A percentile compares a stretch with the other conserved stretches of the same genome.
Evolutionary conservation across 2,113 vertebrate genomes (phyloP).

Genomic region (Chaetodon trifascialis): DNA sequence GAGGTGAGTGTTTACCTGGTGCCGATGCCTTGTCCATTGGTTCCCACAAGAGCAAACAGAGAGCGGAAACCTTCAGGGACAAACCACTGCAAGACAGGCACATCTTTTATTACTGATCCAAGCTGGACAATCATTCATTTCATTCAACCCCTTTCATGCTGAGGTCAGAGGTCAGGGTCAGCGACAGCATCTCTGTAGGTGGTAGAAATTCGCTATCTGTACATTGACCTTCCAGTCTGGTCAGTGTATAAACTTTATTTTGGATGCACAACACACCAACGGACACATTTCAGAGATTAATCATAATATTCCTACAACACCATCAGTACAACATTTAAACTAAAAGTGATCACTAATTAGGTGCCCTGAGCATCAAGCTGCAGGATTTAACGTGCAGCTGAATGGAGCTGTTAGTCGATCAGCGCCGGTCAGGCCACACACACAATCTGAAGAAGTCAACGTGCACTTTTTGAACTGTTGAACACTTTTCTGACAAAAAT

Average conservation of each 20-base stretch:
- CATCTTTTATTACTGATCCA: slow-evolving; percentile 5
- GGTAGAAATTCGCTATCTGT: background rate
- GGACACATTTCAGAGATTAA: too few relatives aligned
- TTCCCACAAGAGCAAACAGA: slow-evolving; percentile 95
- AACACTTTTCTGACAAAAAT: background rate
- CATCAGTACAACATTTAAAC: too few relatives aligned
- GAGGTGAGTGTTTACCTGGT: slow-evolving; percentile 87
- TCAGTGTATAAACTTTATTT: too few relatives aligned
- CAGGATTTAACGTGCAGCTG: too few relatives aligned
- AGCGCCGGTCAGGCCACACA: background rate
- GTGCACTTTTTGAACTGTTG: background rate
- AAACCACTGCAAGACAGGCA: slow-evolving; percentile 91
- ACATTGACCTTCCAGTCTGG: background rate
- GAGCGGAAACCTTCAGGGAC: slow-evolving; percentile 95
- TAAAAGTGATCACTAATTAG: too few relatives aligned
- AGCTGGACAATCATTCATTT: background rate
- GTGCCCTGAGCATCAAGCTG: too few relatives aligned
- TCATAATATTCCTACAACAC: background rate
- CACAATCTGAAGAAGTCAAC: background rate
- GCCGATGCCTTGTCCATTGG: slow-evolving; percentile 98
- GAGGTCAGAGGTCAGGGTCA: slow-evolving; percentile 11
- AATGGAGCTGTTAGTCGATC: too few relatives aligned
- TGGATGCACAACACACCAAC: background rate
- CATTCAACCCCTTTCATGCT: background rate
- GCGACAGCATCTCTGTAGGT: background rate